Base-by-base conservation (phyloP, 2,113 vertebrate species). In the Seriola aureovittata region DNA sequence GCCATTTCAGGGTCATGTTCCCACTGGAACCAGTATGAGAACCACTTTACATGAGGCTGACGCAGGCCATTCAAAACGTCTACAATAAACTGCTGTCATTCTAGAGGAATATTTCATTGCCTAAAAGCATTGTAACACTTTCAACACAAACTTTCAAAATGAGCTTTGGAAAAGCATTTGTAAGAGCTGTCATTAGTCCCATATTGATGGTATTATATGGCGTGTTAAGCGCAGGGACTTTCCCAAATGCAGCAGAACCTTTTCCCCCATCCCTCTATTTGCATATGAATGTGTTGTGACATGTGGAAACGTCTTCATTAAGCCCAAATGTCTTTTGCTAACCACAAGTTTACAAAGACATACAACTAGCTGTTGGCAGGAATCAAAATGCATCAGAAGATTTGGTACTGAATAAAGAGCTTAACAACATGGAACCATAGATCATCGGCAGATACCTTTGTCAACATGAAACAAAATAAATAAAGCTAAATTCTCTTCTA, bases 271-370 rank as follows among this genome's bases (percentile, higher is more conserved):
- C 86, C 84, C 87, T 59, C 44, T 59, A 93, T 93, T 91, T 83
- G 46, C 92, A 93, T 92, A 78, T 91, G 87, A 93, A 92, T 91
- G 81, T 36, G 68, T 71, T 46, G 77, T 91, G 92, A 91, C 92
- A 88, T 89, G 89, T 85, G 87, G 88, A 82, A 91, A 71, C 72
- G 88, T 89, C 91, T 93, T 93, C 83, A 93, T 92, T 91, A 86
- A 80, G 79, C 76, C 70, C 62, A 68, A 85, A 86, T 73, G 83
- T 80, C 79, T 86, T 85, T 70, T 78, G 65, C 57, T 54, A 73
- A 82, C 59, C 60, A 44, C 71, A 32, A 70, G 77, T 88, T 83
- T 34, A 82, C 67, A 68, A 73, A 78, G 80, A 78, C 74, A 74
- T 57, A 70, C 75, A 83, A 62, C 72, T 59, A 17, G 55, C 25